Percentiles rank a stretch among this genome's conserved stretches.
These are phyloP conservation scores for Apantesis nais DNA, from an alignment of 2,888 invertebrate genomes.

Conservation along the genomic window DNA sequence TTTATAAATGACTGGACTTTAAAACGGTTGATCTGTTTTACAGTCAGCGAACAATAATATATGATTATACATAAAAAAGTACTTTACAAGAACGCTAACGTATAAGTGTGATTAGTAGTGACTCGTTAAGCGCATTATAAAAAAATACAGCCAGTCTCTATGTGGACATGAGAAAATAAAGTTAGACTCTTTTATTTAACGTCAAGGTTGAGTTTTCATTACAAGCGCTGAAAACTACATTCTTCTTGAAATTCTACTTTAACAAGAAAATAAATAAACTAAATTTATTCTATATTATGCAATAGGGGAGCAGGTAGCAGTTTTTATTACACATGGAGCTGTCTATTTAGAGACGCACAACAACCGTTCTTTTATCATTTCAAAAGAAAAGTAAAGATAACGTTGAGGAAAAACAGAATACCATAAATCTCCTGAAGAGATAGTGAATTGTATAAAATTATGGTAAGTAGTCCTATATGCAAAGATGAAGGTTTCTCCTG, in stretches of 20 bases:
- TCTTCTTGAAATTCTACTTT: constrained; percentile 22
- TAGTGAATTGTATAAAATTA: constrained; percentile 57
- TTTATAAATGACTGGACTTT: too few species aligned
- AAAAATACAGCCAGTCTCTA: neutral
- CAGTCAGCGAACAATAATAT: too few species aligned
- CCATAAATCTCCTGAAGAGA: constrained; percentile 55
- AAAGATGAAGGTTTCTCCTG: constrained; percentile 49
- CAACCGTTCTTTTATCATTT: constrained; percentile 38
- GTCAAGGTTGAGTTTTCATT: constrained; percentile 3
- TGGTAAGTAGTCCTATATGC: constrained; percentile 52
- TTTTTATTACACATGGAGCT: constrained; percentile 16
- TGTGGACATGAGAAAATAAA: neutral
- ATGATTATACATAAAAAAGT: neutral
- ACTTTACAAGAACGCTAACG: neutral
- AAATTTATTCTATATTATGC: constrained; percentile 38
- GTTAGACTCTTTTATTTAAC: neutral
- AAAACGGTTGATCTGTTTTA: too few species aligned
- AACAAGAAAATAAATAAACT: constrained; percentile 26
- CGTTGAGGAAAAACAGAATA: constrained; percentile 49
- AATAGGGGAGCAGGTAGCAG: constrained; percentile 19
- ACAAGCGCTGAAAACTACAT: neutral
- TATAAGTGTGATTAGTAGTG: neutral
- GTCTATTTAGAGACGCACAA: constrained; percentile 23
- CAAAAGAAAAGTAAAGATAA: constrained; percentile 47
- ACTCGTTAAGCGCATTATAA: neutral